Base-by-base conservation (phyloP, 2,113 vertebrate genomes). In the Spheniscus mendiculus region DNA sequence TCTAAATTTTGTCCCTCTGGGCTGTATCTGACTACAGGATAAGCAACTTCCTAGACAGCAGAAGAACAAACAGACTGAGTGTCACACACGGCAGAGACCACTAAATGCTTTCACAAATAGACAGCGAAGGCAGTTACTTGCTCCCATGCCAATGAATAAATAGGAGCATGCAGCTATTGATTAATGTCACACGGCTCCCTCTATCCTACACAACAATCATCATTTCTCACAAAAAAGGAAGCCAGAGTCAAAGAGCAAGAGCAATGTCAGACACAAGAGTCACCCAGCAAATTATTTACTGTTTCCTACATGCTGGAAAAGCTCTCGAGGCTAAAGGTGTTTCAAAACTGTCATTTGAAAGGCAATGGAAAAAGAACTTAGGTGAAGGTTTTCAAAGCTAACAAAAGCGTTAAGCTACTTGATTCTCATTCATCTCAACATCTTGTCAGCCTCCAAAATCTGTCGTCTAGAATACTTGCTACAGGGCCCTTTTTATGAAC, bases 221-320 rank as follows among this genome's bases (percentile, higher is more conserved):
- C 77, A 97, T 86, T 89, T 47, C 89, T 94, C 36, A 10, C 82
- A 92, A 89, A 96, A 96, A 95, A 95, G 83, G 83, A 84, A 94
- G 77, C 58, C 69, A 44, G 87, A 97, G 95, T 93, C 95, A 98
- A 96, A 93, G 89, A 87, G 89, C 82, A 92, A 92, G 87, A 95
- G 93, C 93, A 88, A 72, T 87, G 89, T 95, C 97, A 96, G 87
- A 88, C 74, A 63, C 72, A 67, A 3, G 70, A 96, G 66, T 93
- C 91, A 96, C 94, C 73, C 95, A 87, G 94, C 44, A 96, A 87
- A 96, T 98, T 95, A 98, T 97, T 97, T 96, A 97, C 97, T 94
- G 66, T 93, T 97, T 93, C 85, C 93, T 80, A 77, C 84, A 49
- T 4, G 78, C 63, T 80, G 55, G 84, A 88, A 96, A 95, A 97